A percentile compares a stretch with the other conserved stretches of the same genome.
Evolutionary conservation across 1,140 invertebrate species (phyloP).

Genomic region (Drosophila sturtevanti): DNA sequence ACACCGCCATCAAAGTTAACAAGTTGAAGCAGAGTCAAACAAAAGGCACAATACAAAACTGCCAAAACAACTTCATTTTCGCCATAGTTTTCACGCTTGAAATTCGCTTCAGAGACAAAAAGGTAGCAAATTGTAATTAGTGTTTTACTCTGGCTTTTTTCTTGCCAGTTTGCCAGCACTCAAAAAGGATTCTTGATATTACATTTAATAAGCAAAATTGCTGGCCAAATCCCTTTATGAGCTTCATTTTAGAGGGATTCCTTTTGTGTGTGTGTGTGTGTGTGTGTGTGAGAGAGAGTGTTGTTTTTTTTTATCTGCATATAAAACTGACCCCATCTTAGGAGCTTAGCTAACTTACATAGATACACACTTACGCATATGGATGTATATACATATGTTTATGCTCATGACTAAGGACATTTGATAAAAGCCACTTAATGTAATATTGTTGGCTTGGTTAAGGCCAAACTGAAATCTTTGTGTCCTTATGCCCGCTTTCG

Average conservation of each 20-base stretch:
- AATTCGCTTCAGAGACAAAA: slow-evolving; percentile 18
- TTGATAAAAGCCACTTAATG: slow-evolving; percentile 72
- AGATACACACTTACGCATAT: neutral
- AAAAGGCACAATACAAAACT: slow-evolving; percentile 44
- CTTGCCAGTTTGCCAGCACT: neutral
- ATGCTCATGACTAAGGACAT: slow-evolving; percentile 39
- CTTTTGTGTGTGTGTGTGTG: too few species aligned
- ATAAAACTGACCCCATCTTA: slow-evolving; percentile 1
- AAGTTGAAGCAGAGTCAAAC: slow-evolving; percentile 70
- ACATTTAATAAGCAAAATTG: slow-evolving; percentile 40
- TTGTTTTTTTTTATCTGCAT: neutral
- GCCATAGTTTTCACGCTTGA: slow-evolving; percentile 58
- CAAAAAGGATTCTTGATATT: slow-evolving; percentile 18
- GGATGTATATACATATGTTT: neutral
- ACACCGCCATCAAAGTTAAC: slow-evolving; percentile 36
- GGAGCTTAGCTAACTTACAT: slow-evolving; percentile 8
- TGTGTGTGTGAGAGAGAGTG: too few species aligned
- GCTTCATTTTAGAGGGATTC: slow-evolving; percentile 5
- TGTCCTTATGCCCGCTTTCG: slow-evolving; percentile 31
- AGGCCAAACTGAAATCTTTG: slow-evolving; percentile 41
- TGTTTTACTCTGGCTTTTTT: slow-evolving; percentile 21
- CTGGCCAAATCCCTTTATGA: slow-evolving; percentile 6
- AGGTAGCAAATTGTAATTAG: slow-evolving; percentile 52
- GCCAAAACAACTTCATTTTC: slow-evolving; percentile 44
- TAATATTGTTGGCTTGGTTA: slow-evolving; percentile 34